Base-by-base conservation (phyloP, 2,888 invertebrate genomes). In the Chrysodeixis includens region DNA sequence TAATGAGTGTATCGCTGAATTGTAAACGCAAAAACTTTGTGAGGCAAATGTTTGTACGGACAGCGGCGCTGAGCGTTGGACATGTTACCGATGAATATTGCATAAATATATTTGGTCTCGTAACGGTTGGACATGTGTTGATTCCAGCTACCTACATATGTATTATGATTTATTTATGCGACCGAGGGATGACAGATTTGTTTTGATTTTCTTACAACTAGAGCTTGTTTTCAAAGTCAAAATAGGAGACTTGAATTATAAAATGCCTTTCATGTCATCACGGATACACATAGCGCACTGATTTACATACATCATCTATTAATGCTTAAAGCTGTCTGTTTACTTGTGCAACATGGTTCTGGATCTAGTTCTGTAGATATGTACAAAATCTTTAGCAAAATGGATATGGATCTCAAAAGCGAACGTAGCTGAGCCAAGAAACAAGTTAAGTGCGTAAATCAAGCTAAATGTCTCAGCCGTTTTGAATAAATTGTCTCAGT, bases 1-100 rank as follows among this genome's bases (percentile, higher is more conserved):
- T 82, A 82, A 83, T 83, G 74, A 78, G 76, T 78, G 74, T 71
- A 79, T 77, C 69, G 58, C 66, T 82, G 80, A 77, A 81, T 79
- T 71, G 56, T 69, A 69, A 76, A 73, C 62, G 62, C 62, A 66
- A 74, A 74, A 82, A 79, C 62, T 73, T 72, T 69, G 72, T 56
- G 68, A 79, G 66, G 79, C 74, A 74, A 82, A 82, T 69, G 53
- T 67, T 67, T 49, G 62, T 57, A 64, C 40, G 53, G 56, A 20
- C 55, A 12, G 53, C 18, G 35, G 55, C 18, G 16, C 51, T 61
- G 40, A 53, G 56, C 54, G 57, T 71, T 63, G 61, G 58, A 61
- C 65, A 72, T 62, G 67, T 55, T 65, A 58, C 46, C 56, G 63
- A 76, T 68, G 73, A 81, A 76, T 76, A 69, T 75, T 71, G 62